A percentile compares a stretch with the other conserved stretches of the same genome.
These are phyloP conservation scores for Xanthostigma xanthostigma DNA, from an alignment of 2,888 invertebrate species.

Conservation along the genomic window DNA sequence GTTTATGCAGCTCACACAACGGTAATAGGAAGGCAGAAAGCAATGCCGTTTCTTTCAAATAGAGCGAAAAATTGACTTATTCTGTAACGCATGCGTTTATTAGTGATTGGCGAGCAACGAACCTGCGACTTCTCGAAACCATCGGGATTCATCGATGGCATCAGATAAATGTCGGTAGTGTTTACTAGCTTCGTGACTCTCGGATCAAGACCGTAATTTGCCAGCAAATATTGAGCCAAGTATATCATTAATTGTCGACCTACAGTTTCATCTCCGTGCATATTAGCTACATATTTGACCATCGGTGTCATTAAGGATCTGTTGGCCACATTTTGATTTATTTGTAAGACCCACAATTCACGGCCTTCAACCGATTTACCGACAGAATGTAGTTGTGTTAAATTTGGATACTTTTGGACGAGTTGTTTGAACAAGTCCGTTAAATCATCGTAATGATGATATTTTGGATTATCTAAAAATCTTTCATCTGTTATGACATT, in stretches of 20 bases:
- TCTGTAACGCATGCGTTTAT: background rate
- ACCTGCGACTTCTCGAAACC: constrained; percentile 79
- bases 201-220: constrained; percentile 52
- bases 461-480: constrained; percentile 42
- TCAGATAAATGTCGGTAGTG: constrained; percentile 78
- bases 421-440: constrained; percentile 46
- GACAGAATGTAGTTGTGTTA: constrained; percentile 56
- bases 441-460: constrained; percentile 57
- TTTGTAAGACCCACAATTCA: constrained; percentile 69
- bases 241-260: constrained; percentile 73
- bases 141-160: constrained; percentile 97
- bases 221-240: constrained; percentile 69
- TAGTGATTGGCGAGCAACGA: constrained; percentile 17
- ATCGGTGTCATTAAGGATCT: constrained; percentile 59
- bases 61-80: background rate
- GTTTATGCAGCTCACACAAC: no score
- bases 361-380: constrained; percentile 75
- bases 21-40: no score
- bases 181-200: constrained; percentile 67
- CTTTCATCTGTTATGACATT: constrained; percentile 29
- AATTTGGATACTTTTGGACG: constrained; percentile 46
- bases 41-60: background rate
- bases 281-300: constrained; percentile 89
- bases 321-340: constrained; percentile 49
- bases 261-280: constrained; percentile 91